Evolutionary conservation across 2,888 invertebrate species (phyloP).

Genomic region (Platypus cylindrus): DNA sequence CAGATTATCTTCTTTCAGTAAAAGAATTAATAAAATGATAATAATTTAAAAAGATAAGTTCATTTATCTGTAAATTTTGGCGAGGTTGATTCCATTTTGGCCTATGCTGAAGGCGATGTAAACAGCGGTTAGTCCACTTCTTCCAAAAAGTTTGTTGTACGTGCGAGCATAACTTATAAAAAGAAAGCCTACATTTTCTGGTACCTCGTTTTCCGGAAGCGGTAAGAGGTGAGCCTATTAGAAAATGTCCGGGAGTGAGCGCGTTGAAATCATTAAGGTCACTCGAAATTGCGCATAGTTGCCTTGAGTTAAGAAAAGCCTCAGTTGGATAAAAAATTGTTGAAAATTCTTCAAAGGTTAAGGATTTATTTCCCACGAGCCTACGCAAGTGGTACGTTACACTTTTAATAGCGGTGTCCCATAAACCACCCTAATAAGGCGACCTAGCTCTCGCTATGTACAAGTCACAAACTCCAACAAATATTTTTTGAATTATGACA

Average conservation of each 20-base stretch:
- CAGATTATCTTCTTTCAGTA: background rate
- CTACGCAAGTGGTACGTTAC: background rate
- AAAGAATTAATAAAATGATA: too few species aligned
- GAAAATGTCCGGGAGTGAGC: conserved; percentile 6
- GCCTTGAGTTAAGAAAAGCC: conserved; percentile 1
- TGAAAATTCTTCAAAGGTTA: conserved; percentile 3
- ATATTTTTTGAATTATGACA: too few species aligned
- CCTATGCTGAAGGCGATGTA: background rate
- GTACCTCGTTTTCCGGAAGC: conserved; percentile 3
- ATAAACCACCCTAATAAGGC: conserved; percentile 3
- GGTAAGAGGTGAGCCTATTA: conserved; percentile 4
- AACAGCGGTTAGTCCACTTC: background rate
- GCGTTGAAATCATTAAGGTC: conserved; percentile 1
- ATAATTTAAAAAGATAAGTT: too few species aligned
- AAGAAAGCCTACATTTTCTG: background rate
- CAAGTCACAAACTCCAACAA: too few species aligned
- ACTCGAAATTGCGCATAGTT: background rate
- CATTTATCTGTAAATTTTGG: background rate
- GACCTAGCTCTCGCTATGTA: too few species aligned
- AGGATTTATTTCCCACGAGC: conserved; percentile 1
- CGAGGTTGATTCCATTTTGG: too few species aligned
- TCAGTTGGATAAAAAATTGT: conserved; percentile 2
- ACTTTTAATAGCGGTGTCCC: conserved; percentile 4
- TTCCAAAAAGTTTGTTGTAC: conserved; percentile 2
- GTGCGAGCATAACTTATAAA: background rate